Evolutionary conservation across 2,797 vertebrate genomes (phyloP).

Genomic region (Dicrostonyx torquatus): DNA sequence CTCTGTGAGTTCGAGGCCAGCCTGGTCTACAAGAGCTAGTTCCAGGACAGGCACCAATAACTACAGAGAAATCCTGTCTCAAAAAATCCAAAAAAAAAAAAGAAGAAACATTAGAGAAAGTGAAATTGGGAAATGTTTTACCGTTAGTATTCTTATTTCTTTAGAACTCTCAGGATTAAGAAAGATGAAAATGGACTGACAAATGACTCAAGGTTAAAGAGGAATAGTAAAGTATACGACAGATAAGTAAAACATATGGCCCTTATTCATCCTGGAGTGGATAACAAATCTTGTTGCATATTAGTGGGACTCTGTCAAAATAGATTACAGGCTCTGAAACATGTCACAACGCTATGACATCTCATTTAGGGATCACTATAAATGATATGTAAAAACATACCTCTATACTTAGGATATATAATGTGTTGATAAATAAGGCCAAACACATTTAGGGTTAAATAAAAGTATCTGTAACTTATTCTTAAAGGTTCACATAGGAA

Average conservation of each 20-base stretch:
- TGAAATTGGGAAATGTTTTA: background rate
- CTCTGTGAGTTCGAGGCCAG: too few relatives aligned
- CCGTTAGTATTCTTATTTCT: background rate
- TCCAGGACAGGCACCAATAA: too few relatives aligned
- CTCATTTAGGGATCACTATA: background rate
- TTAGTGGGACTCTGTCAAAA: background rate
- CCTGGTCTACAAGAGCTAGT: too few relatives aligned
- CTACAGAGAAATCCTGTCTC: too few relatives aligned
- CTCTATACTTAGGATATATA: background rate
- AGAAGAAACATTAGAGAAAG: conserved; percentile 23
- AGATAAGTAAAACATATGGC: background rate
- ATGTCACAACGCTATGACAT: background rate
- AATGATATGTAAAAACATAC: background rate
- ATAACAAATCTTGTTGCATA: background rate
- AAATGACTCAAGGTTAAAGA: background rate
- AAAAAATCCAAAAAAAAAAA: too few relatives aligned
- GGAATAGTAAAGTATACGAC: background rate
- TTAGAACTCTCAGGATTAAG: background rate
- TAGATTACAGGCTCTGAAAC: background rate
- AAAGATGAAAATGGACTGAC: background rate
- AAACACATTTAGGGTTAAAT: background rate
- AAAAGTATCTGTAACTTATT: background rate
- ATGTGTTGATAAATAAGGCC: background rate
- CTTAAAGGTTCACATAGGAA: background rate
- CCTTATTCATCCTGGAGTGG: background rate